These are phyloP conservation scores for Mermis nigrescens DNA, from an alignment of 2,888 invertebrate genomes.

Conservation along the genomic window DNA sequence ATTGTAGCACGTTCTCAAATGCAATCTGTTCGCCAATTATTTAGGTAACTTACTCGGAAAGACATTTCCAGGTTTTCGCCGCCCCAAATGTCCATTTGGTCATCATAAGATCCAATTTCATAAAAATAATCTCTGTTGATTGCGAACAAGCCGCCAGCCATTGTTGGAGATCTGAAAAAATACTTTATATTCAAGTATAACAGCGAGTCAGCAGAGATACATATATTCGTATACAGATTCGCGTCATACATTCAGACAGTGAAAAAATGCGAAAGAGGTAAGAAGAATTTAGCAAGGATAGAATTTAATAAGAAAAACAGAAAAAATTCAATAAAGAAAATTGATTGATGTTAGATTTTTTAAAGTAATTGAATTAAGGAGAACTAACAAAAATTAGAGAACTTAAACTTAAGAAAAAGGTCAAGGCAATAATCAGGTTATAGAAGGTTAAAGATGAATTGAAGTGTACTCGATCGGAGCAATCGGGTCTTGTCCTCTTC, in stretches of 20 bases:
- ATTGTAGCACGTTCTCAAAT: background rate
- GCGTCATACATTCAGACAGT: background rate
- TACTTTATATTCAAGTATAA: constrained; percentile 5
- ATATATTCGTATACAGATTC: background rate
- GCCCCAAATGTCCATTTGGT: constrained; percentile 70
- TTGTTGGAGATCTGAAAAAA: constrained; percentile 51
- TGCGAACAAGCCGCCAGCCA: constrained; percentile 85
- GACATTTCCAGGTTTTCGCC: constrained; percentile 94
- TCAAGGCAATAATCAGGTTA: no score
- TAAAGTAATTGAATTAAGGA: no score
- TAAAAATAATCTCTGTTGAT: constrained; percentile 67
- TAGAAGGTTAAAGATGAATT: background rate
- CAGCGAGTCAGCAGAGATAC: background rate
- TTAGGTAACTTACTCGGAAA: constrained; percentile 57
- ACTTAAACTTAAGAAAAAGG: no score
- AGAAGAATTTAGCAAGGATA: background rate
- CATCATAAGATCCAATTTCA: constrained; percentile 53
- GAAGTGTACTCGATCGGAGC: constrained; percentile 41
- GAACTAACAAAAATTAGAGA: no score
- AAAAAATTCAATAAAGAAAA: no score
- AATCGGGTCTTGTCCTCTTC: constrained; percentile 42
- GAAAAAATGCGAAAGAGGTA: no score
- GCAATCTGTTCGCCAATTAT: no score
- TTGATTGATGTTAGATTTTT: no score
- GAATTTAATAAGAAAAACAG: background rate